Conservation (phyloP, 2,797 vertebrate genomes). For the Otolemur crassicaudatus region DNA sequence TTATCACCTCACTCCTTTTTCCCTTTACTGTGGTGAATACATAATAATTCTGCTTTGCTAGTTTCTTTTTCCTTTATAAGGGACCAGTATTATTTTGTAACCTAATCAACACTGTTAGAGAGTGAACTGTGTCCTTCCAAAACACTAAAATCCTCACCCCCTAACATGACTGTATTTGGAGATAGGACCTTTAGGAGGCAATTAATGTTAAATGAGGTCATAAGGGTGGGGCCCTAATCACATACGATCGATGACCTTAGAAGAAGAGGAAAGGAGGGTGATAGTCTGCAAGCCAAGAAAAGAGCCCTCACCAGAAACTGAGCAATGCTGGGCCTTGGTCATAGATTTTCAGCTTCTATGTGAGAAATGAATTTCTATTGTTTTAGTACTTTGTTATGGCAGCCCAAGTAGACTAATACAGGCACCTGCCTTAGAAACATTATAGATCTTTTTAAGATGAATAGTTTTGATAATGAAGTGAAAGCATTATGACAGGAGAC, state of each 20-base stretch:
- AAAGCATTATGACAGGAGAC: neutral
- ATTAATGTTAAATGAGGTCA: neutral
- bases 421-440: neutral
- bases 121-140: neutral
- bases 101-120: neutral
- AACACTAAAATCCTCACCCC: too few species aligned
- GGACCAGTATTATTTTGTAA: constrained; percentile 18
- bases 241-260: neutral
- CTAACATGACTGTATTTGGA: neutral
- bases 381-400: neutral
- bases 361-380: neutral
- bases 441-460: constrained; percentile 15
- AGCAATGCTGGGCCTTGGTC: neutral
- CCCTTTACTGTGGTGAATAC: neutral
- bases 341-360: neutral
- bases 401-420: neutral
- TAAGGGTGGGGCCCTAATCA: neutral
- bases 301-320: neutral
- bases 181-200: neutral
- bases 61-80: neutral
- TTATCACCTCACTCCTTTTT: neutral
- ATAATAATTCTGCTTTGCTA: neutral
- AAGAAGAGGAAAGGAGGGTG: neutral
- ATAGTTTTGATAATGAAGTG: constrained; percentile 60
- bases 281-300: neutral